A percentile compares a stretch with the other conserved stretches of the same genome.
Conservation (phyloP, 1,140 invertebrate species). For the Rhyacophila brunnea region DNA sequence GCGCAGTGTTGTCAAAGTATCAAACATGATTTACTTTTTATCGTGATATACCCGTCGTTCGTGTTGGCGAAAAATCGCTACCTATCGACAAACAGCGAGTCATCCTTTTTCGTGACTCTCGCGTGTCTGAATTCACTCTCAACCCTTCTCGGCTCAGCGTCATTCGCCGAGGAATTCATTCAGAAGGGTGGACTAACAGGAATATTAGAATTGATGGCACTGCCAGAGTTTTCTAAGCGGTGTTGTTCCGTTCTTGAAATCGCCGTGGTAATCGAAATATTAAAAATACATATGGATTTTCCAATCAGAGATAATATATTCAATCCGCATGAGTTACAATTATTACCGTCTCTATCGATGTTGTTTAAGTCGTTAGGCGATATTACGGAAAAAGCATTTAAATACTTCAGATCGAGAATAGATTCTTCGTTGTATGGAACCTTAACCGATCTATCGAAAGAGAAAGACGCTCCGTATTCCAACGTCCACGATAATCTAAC, state of each 20-base stretch:
- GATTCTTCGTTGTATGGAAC: slow-evolving; percentile 39
- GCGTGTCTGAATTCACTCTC: slow-evolving; percentile 63
- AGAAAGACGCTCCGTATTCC: slow-evolving; percentile 36
- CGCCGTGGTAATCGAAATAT: slow-evolving; percentile 60
- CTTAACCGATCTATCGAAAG: slow-evolving; percentile 41
- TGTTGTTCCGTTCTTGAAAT: slow-evolving; percentile 64
- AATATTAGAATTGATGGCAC: slow-evolving; percentile 53
- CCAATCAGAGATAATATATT: neutral
- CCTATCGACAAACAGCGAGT: slow-evolving; percentile 44
- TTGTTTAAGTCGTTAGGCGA: slow-evolving; percentile 54
- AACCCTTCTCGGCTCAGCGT: slow-evolving; percentile 54
- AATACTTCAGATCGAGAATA: slow-evolving; percentile 43
- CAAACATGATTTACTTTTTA: slow-evolving; percentile 58
- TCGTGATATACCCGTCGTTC: slow-evolving; percentile 63
- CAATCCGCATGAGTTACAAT: slow-evolving; percentile 43
- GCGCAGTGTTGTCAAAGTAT: slow-evolving; percentile 54
- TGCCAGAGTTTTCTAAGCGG: slow-evolving; percentile 56
- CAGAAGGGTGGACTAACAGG: slow-evolving; percentile 57
- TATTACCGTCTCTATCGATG: slow-evolving; percentile 50
- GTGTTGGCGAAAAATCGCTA: slow-evolving; percentile 55
- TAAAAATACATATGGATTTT: slow-evolving; percentile 48
- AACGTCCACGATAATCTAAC: slow-evolving; percentile 1
- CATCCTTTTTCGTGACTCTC: slow-evolving; percentile 58
- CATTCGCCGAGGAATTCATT: slow-evolving; percentile 60
- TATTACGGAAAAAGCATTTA: slow-evolving; percentile 48